These are phyloP conservation scores for Ophthalmolycus amberensis DNA, from an alignment of 2,113 vertebrate genomes.

Conservation along the genomic window DNA sequence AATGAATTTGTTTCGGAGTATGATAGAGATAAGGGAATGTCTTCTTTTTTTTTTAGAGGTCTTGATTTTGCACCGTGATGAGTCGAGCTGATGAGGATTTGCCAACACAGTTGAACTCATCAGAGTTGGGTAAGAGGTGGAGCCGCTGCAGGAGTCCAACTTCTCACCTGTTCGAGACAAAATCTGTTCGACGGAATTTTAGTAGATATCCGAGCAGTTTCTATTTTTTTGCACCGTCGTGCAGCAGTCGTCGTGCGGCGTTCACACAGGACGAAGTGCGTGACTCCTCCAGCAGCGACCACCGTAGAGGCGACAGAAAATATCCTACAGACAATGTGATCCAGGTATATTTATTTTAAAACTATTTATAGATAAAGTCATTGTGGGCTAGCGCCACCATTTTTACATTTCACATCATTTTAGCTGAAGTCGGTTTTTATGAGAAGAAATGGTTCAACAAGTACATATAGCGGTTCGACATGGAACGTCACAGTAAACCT, in stretches of 20 bases:
- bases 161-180: neutral
- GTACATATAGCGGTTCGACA: slow-evolving; percentile 37
- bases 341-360: slow-evolving; percentile 85
- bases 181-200: slow-evolving; percentile 9
- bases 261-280: neutral
- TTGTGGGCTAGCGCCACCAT: slow-evolving; percentile 63
- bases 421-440: slow-evolving; percentile 66
- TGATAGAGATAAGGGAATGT: slow-evolving; percentile 70
- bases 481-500: slow-evolving; percentile 11
- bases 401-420: slow-evolving; percentile 69
- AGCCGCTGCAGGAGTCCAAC: slow-evolving; percentile 42
- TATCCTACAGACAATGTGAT: slow-evolving; percentile 82
- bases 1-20: slow-evolving; percentile 19
- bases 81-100: slow-evolving; percentile 32
- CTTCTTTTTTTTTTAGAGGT: slow-evolving; percentile 56
- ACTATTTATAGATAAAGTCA: slow-evolving; percentile 81
- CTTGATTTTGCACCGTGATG: slow-evolving; percentile 67
- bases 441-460: slow-evolving; percentile 16
- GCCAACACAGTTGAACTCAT: slow-evolving; percentile 56
- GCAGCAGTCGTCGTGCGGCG: slow-evolving; percentile 9
- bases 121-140: slow-evolving; percentile 32
- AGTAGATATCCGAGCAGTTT: neutral
- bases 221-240: neutral
- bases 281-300: slow-evolving; percentile 35
- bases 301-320: slow-evolving; percentile 18